Evolutionary conservation across 2,113 vertebrate genomes (phyloP), one percentile per base, ranked within the genome.

Genomic region (Lanius ludovicianus): DNA sequence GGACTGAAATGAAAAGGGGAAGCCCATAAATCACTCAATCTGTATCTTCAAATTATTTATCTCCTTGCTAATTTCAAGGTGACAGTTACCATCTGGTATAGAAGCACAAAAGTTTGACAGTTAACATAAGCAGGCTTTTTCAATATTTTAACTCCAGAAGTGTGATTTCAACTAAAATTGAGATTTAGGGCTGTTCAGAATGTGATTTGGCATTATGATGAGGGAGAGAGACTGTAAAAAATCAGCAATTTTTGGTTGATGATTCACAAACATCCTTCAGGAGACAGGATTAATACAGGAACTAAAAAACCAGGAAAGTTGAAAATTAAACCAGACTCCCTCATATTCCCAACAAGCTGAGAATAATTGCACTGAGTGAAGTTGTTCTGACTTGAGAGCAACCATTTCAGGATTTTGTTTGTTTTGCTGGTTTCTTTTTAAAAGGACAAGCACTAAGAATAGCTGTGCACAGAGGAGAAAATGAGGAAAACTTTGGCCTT

Each of bases 1-100:
- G 93, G 90, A 49, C 23, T 87, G 93, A 97, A 95, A 87, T 82
- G 90, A 95, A 95, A 97, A 97, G 84, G 52, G 89, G 78, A 91
- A 63, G 57, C 84, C 74, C 65, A 89, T 90, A 94, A 97, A 95
- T 97, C 96, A 96, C 62, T 94, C 79, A 76, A 68, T 96, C 75
- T 81, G 44, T 63, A 64, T 62, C 68, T 92, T 86, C 75, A 77
- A 81, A 81, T 74, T 86, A 70, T 35, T 81, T 64, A 13, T 63
- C 55, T 88, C 73, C 64, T 75, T 56, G 52, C 35, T 84, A 81
- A 93, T 95, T 95, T 92, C 75, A 90, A 87, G 82, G 83, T 59
- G 88, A 92, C 56, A 44, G 86, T 86, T 67, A 63, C 85, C 13
- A 7, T 37, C 85, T 94, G 79, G 35, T 52, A 49, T 6, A 56